Conservation (phyloP, 2,888 invertebrate genomes). For the Melanargia galathea region DNA sequence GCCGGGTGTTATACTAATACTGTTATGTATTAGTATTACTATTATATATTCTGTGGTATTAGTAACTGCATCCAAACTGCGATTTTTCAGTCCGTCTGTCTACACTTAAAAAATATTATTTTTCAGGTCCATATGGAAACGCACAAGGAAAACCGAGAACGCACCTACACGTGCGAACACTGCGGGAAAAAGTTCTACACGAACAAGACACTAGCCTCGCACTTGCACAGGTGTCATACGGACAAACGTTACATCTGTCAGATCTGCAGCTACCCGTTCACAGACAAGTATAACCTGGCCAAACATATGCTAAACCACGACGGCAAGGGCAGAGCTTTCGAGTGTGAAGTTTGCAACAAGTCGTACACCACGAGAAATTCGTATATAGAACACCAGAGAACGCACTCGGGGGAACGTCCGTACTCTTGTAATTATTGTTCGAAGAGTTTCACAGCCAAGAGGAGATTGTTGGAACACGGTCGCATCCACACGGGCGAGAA, state of each 20-base stretch:
- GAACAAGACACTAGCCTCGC: slow-evolving; percentile 58
- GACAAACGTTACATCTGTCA: slow-evolving; percentile 68
- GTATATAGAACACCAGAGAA: slow-evolving; percentile 66
- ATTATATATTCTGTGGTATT: too few species aligned
- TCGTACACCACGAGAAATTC: slow-evolving; percentile 59
- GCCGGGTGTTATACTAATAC: too few species aligned
- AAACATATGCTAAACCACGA: slow-evolving; percentile 71
- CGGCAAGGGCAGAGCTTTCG: slow-evolving; percentile 52
- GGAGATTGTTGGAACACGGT: slow-evolving; percentile 65
- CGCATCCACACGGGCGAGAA: slow-evolving; percentile 73
- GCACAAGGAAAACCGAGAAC: slow-evolving; percentile 66
- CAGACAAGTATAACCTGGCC: slow-evolving; percentile 66
- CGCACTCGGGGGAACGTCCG: slow-evolving; percentile 72
- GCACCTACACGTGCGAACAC: slow-evolving; percentile 66
- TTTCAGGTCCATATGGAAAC: slow-evolving; percentile 67
- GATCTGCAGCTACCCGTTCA: slow-evolving; percentile 66
- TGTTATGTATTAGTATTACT: too few species aligned
- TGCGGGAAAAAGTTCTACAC: slow-evolving; percentile 73
- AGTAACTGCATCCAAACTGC: too few species aligned
- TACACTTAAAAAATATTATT: not conserved
- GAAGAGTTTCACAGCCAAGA: slow-evolving; percentile 67
- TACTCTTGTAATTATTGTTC: slow-evolving; percentile 62
- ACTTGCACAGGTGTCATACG: slow-evolving; percentile 61
- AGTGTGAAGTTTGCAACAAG: slow-evolving; percentile 71
- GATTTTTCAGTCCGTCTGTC: too few species aligned